A percentile compares a stretch with the other conserved stretches of the same genome.
phyloP scores from a whole-genome alignment of 1,140 invertebrate species.

The Euura lappo region DNA sequence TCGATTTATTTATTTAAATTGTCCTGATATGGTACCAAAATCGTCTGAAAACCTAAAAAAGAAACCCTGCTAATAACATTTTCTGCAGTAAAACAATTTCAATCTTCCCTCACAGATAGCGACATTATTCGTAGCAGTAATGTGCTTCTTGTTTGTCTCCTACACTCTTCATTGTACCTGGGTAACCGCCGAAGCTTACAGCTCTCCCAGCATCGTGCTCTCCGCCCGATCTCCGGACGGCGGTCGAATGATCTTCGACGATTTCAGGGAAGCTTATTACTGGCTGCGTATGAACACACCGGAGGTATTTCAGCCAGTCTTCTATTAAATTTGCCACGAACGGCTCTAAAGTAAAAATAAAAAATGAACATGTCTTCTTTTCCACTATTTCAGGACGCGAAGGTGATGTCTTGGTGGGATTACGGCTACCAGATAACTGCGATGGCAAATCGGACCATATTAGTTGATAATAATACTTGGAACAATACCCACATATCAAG shows the following conservation, averaged over 20 bases:
- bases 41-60: neutral
- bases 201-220: slow-evolving; percentile 95
- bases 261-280: slow-evolving; percentile 97
- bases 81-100: neutral
- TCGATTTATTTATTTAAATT: neutral
- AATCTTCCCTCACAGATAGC: slow-evolving; percentile 71
- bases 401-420: slow-evolving; percentile 99
- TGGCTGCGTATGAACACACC: slow-evolving; percentile 98
- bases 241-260: slow-evolving; percentile 95
- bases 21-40: neutral
- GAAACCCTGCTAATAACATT: neutral
- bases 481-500: slow-evolving; percentile 98
- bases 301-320: slow-evolving; percentile 63
- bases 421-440: slow-evolving; percentile 99
- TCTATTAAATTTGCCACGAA: slow-evolving; percentile 1
- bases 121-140: slow-evolving; percentile 81
- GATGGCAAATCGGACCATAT: slow-evolving; percentile 97
- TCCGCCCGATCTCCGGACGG: slow-evolving; percentile 95
- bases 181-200: slow-evolving; percentile 99
- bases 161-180: slow-evolving; percentile 98
- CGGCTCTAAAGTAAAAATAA: no score
- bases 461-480: slow-evolving; percentile 99
- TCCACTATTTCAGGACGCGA: slow-evolving; percentile 73
- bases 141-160: slow-evolving; percentile 85
- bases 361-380: no score